A percentile compares a stretch with the other conserved stretches of the same genome.
phyloP scores from a whole-genome alignment of 2,888 invertebrate genomes.

The Acronicta aceris region DNA sequence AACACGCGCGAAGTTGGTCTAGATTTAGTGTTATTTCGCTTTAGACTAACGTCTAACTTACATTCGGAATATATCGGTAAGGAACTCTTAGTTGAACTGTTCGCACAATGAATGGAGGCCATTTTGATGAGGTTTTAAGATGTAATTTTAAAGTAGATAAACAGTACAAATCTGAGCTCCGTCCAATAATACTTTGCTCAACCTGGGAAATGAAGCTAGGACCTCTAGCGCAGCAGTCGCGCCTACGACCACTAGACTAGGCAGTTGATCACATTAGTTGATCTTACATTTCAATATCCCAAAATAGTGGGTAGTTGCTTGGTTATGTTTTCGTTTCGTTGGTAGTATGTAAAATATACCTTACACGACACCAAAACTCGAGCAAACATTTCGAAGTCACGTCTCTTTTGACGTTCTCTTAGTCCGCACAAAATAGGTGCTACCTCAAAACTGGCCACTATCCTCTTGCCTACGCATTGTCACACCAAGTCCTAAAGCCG shows the following conservation, averaged over 20 bases:
- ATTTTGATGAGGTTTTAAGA: slow-evolving; percentile 32
- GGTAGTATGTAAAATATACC: too few species aligned
- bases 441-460: slow-evolving; percentile 45
- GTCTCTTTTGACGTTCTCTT: not conserved
- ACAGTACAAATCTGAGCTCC: not conserved
- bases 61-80: slow-evolving; percentile 59
- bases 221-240: too few species aligned
- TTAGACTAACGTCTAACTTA: slow-evolving; percentile 56
- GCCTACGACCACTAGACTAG: too few species aligned
- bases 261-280: too few species aligned
- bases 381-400: not conserved
- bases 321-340: too few species aligned
- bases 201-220: too few species aligned
- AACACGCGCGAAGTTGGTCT: slow-evolving; percentile 58
- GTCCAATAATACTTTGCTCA: too few species aligned
- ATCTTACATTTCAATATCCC: too few species aligned
- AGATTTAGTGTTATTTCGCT: slow-evolving; percentile 64
- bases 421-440: slow-evolving; percentile 26
- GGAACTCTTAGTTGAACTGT: slow-evolving; percentile 41
- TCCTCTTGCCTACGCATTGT: slow-evolving; percentile 47
- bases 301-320: not conserved
- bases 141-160: slow-evolving; percentile 17
- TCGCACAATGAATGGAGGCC: slow-evolving; percentile 38
- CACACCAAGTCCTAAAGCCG: slow-evolving; percentile 36
- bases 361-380: not conserved